These are phyloP conservation scores for Lasioglossum albipes DNA, from an alignment of 1,140 invertebrate species.

Conservation along the genomic window DNA sequence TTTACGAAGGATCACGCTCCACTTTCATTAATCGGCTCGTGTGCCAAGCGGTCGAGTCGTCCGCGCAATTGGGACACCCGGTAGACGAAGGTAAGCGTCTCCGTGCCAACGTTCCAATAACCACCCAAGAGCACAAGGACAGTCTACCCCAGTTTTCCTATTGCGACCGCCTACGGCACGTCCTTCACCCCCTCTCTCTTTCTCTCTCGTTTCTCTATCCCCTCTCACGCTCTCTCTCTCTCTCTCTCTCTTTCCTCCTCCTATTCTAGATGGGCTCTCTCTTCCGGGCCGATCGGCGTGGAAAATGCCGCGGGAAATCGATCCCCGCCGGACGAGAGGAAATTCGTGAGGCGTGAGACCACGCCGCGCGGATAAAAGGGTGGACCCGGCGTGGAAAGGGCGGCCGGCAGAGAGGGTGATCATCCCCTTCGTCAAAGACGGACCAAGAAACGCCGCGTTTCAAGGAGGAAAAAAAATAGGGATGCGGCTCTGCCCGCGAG, in stretches of 20 bases:
- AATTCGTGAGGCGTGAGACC: constrained; percentile 70
- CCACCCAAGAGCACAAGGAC: constrained; percentile 77
- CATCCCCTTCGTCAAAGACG: constrained; percentile 63
- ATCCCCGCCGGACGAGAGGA: constrained; percentile 61
- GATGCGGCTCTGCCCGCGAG: background rate
- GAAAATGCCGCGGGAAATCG: constrained; percentile 74
- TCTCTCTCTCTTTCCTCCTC: constrained; percentile 24
- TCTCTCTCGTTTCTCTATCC: constrained; percentile 28
- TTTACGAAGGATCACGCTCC: constrained; percentile 44
- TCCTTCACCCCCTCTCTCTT: constrained; percentile 59
- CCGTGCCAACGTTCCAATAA: constrained; percentile 79
- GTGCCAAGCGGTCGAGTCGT: constrained; percentile 42
- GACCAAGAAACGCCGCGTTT: constrained; percentile 55
- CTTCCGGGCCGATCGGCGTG: constrained; percentile 75
- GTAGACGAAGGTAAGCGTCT: constrained; percentile 76
- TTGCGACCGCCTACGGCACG: constrained; percentile 73
- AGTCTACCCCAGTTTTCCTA: constrained; percentile 79
- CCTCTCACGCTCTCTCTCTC: too few species aligned
- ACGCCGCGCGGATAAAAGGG: constrained; percentile 58
- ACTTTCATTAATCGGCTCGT: constrained; percentile 35
- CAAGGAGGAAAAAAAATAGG: constrained; percentile 52
- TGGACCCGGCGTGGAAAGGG: constrained; percentile 59
- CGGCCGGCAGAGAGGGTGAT: constrained; percentile 31
- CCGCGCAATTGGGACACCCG: constrained; percentile 62
- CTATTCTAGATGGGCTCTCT: constrained; percentile 40